These are phyloP conservation scores for Acanthosoma haemorrhoidale DNA, from an alignment of 2,888 invertebrate genomes.

Conservation along the genomic window DNA sequence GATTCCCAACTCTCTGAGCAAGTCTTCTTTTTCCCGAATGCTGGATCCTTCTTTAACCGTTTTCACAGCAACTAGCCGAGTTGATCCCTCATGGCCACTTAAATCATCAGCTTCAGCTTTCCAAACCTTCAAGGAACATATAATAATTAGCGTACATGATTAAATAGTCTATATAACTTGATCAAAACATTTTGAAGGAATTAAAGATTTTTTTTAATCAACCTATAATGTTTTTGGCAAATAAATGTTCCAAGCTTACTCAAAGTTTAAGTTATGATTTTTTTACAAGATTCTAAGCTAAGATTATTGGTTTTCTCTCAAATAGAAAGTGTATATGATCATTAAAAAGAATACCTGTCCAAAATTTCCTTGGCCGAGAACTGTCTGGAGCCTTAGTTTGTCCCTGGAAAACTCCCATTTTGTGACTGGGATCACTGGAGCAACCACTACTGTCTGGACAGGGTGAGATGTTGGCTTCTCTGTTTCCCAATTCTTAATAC, in stretches of 20 bases:
- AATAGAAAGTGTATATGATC: too few relatives aligned
- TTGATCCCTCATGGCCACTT: conserved; percentile 68
- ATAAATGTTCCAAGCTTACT: too few relatives aligned
- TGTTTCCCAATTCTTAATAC: conserved; percentile 40
- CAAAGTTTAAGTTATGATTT: too few relatives aligned
- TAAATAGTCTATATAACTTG: too few relatives aligned
- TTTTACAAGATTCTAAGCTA: too few relatives aligned
- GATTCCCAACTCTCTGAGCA: conserved; percentile 65
- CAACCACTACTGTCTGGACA: background rate
- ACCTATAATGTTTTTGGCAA: too few relatives aligned
- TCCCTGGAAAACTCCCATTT: conserved; percentile 74
- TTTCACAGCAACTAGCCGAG: conserved; percentile 78
- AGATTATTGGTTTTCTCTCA: too few relatives aligned
- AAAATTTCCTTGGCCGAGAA: conserved; percentile 79
- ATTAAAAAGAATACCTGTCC: conserved; percentile 59
- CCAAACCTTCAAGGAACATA: conserved; percentile 58
- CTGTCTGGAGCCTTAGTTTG: conserved; percentile 68
- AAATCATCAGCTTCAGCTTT: conserved; percentile 79
- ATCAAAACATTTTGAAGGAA: too few relatives aligned
- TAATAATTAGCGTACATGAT: background rate
- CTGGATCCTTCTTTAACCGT: conserved; percentile 73
- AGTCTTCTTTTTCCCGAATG: conserved; percentile 70
- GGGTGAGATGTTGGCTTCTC: conserved; percentile 32
- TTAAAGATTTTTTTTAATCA: too few relatives aligned
- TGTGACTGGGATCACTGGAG: conserved; percentile 41